phyloP scores from a whole-genome alignment of 2,888 invertebrate species.

The Seira ritae region DNA sequence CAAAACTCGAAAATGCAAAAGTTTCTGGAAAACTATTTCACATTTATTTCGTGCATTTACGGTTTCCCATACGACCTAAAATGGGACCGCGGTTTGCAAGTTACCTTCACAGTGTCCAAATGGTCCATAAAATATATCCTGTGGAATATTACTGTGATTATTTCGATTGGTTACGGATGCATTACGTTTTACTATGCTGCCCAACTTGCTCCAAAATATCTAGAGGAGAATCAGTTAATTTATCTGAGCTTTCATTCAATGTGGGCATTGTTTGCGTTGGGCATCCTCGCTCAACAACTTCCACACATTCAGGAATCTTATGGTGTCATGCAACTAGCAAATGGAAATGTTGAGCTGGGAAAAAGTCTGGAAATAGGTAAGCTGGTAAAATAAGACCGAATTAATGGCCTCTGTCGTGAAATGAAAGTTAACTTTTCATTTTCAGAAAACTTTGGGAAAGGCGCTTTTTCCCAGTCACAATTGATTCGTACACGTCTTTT shows the following conservation, averaged over 20 bases:
- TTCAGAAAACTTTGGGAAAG: background rate
- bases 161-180: background rate
- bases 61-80: conserved; percentile 19
- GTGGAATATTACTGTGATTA: background rate
- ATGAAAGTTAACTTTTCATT: too few relatives aligned
- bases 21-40: background rate
- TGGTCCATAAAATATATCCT: background rate
- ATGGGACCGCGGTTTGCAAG: conserved; percentile 28
- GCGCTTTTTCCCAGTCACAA: conserved; percentile 2
- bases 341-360: conserved; percentile 10
- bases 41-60: background rate
- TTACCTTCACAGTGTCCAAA: background rate
- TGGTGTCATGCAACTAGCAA: conserved; percentile 20
- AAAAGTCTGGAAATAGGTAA: conserved; percentile 31
- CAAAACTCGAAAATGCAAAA: background rate
- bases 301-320: background rate
- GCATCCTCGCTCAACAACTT: background rate
- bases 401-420: background rate
- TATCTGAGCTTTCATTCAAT: conserved; percentile 26
- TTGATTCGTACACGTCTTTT: background rate
- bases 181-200: background rate
- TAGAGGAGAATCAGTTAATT: background rate
- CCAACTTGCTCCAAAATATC: conserved; percentile 11
- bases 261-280: background rate
- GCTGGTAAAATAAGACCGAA: background rate